A percentile compares a stretch with the other conserved stretches of the same genome.
Conservation (phyloP, 2,888 invertebrate species). For the Tetragonisca angustula region DNA sequence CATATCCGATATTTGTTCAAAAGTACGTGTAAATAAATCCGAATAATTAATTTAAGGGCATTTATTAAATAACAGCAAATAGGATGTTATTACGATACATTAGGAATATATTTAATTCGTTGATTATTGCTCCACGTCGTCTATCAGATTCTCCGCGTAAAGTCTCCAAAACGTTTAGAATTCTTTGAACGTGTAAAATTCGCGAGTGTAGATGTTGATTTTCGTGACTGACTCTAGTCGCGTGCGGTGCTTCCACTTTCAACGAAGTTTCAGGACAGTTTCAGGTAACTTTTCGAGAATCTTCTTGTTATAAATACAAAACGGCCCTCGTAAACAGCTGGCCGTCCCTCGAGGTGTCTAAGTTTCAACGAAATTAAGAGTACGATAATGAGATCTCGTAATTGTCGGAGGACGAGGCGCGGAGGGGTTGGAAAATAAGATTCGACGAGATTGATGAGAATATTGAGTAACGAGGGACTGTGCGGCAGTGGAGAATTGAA, state of each 20-base stretch:
- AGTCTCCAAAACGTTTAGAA: too few species aligned
- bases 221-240: too few species aligned
- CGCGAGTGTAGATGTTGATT: too few species aligned
- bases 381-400: slow-evolving; percentile 30
- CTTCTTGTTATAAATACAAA: slow-evolving; percentile 22
- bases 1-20: too few species aligned
- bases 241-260: not conserved
- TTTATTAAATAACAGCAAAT: too few species aligned
- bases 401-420: not conserved
- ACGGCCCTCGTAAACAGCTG: slow-evolving; percentile 43
- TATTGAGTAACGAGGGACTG: not conserved
- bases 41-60: too few species aligned
- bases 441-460: slow-evolving; percentile 19
- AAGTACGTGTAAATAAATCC: too few species aligned
- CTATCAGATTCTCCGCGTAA: too few species aligned
- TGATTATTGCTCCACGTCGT: too few species aligned
- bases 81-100: too few species aligned
- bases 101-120: too few species aligned
- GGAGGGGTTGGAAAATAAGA: slow-evolving; percentile 25
- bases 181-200: too few species aligned
- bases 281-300: not conserved
- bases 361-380: slow-evolving; percentile 32
- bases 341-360: not conserved
- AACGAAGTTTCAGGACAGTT: not conserved
- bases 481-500: not conserved